Percentiles rank a stretch among this genome's conserved stretches.
Evolutionary conservation across 1,140 invertebrate genomes (phyloP).

Genomic region (Cydia amplana): DNA sequence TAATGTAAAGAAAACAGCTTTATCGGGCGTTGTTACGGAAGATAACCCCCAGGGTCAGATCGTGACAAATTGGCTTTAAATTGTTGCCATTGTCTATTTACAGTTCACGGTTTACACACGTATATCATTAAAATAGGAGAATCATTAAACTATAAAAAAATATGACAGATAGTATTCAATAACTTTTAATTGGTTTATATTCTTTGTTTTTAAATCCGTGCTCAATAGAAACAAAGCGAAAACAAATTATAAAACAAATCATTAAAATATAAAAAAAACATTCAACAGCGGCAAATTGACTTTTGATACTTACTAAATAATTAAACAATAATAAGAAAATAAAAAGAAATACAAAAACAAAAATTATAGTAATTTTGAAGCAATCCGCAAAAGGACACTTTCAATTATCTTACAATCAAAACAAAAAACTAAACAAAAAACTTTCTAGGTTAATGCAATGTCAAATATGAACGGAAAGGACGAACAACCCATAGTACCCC

Average conservation of each 20-base stretch:
- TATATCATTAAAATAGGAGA: not conserved
- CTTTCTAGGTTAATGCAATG: conserved; percentile 44
- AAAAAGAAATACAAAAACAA: too few relatives aligned
- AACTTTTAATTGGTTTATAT: too few relatives aligned
- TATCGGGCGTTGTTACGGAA: not conserved
- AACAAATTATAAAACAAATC: too few relatives aligned
- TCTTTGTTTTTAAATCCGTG: too few relatives aligned
- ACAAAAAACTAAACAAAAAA: conserved; percentile 42
- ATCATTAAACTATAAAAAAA: not conserved
- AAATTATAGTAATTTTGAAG: not conserved
- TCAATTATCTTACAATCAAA: conserved; percentile 36
- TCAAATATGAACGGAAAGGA: conserved; percentile 70
- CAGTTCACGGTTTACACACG: not conserved
- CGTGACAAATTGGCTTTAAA: conserved; percentile 17
- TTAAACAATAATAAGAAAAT: too few relatives aligned
- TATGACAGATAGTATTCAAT: too few relatives aligned
- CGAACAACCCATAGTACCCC: conserved; percentile 60
- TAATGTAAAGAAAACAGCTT: conserved; percentile 13
- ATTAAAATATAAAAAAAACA: too few relatives aligned
- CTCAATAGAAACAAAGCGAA: too few relatives aligned
- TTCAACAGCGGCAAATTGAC: too few relatives aligned
- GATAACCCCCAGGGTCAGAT: not conserved
- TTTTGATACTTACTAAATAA: too few relatives aligned
- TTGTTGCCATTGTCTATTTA: not conserved
- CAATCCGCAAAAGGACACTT: conserved; percentile 14